Conservation (phyloP, 2,888 invertebrate species). For the Leptinotarsa tumamoca region DNA sequence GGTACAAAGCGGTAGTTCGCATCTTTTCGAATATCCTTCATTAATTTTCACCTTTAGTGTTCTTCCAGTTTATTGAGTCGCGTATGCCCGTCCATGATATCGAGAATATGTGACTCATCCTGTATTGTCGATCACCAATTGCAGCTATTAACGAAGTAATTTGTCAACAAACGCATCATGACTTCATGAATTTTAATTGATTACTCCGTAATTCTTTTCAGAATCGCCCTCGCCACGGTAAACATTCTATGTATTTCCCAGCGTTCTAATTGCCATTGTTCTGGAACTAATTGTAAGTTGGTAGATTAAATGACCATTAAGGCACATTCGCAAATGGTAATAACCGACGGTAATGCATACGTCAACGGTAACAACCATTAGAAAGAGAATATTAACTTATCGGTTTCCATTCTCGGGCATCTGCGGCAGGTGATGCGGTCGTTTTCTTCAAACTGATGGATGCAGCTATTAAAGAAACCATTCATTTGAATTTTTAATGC, state of each 20-base stretch:
- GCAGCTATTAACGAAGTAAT: background rate
- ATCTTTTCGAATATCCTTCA: no score
- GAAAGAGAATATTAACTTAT: slow-evolving; percentile 14
- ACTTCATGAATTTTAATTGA: slow-evolving; percentile 14
- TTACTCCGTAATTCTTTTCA: background rate
- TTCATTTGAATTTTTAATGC: slow-evolving; percentile 29
- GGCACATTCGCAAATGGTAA: slow-evolving; percentile 9
- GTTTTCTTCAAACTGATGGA: slow-evolving; percentile 39
- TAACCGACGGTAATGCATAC: background rate
- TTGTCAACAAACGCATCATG: background rate
- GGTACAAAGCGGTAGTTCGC: no score
- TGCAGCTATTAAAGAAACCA: slow-evolving; percentile 34
- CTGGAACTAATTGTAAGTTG: background rate
- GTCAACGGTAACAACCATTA: slow-evolving; percentile 15
- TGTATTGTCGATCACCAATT: background rate
- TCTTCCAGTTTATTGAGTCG: no score
- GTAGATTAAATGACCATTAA: slow-evolving; percentile 2
- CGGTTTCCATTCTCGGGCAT: slow-evolving; percentile 36
- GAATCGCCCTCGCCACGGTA: background rate
- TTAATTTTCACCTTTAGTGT: no score
- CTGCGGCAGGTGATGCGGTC: slow-evolving; percentile 44
- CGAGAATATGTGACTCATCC: no score
- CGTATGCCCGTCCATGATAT: no score
- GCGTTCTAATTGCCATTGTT: background rate
- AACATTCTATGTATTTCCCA: background rate